Evolutionary conservation across 2,797 vertebrate species (phyloP).

Genomic region (Botia kubotai): DNA sequence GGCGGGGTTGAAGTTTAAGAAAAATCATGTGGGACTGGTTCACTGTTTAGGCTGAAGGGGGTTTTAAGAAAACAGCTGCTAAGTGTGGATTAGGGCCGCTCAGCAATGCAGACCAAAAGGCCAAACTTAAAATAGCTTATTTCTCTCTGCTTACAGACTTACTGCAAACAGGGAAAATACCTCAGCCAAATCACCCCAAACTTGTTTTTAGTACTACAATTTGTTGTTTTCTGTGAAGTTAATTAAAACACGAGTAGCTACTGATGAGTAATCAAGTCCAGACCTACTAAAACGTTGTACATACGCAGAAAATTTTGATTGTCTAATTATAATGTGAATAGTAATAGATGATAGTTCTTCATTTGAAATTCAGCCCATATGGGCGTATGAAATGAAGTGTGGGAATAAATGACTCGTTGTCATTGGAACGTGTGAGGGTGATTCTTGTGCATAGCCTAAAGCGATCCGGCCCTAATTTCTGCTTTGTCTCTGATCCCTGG

Average conservation of each 20-base stretch:
- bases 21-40: conserved; percentile 61
- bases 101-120: conserved; percentile 47
- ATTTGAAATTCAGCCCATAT: conserved; percentile 47
- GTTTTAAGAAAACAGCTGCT: conserved; percentile 62
- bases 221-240: not conserved
- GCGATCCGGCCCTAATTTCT: conserved; percentile 59
- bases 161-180: conserved; percentile 51
- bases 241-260: not conserved
- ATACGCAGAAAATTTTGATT: not conserved
- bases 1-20: conserved; percentile 41
- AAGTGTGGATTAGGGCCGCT: conserved; percentile 61
- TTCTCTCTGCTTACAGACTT: conserved; percentile 49
- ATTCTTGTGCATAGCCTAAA: conserved; percentile 44
- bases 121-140: conserved; percentile 56
- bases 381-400: conserved; percentile 51
- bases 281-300: not conserved
- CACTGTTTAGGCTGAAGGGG: conserved; percentile 56
- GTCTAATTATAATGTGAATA: conserved; percentile 27
- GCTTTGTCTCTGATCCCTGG: conserved; percentile 59
- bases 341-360: conserved; percentile 37
- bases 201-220: not conserved
- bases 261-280: not conserved
- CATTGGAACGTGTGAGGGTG: conserved; percentile 55
- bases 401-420: conserved; percentile 56
- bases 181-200: conserved; percentile 26